Percentiles rank a stretch among this genome's conserved stretches.
Conservation (phyloP, 2,888 invertebrate species). For the Diaperis boleti region DNA sequence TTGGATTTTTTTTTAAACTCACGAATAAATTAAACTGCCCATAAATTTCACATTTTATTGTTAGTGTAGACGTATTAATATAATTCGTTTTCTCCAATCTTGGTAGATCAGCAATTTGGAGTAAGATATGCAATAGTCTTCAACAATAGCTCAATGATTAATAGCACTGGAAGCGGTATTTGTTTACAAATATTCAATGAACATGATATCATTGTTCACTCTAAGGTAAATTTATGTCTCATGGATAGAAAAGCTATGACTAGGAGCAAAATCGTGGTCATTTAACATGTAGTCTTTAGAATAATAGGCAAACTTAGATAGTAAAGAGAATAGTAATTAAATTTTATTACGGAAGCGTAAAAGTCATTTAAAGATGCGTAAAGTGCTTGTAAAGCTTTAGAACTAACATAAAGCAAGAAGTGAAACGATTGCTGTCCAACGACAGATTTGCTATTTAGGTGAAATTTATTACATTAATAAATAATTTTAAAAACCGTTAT, state of each 20-base stretch:
- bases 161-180: constrained; percentile 9
- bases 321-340: too few relatives aligned
- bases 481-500: too few relatives aligned
- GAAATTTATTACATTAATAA: too few relatives aligned
- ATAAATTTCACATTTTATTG: constrained; percentile 26
- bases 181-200: constrained; percentile 8
- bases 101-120: background rate
- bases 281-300: background rate
- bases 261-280: background rate
- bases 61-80: background rate
- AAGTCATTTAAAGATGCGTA: too few relatives aligned
- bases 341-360: too few relatives aligned
- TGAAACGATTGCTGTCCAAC: too few relatives aligned
- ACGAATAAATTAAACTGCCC: constrained; percentile 27
- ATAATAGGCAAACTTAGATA: too few relatives aligned
- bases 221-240: constrained; percentile 1
- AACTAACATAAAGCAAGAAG: too few relatives aligned
- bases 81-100: constrained; percentile 1
- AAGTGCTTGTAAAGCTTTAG: too few relatives aligned
- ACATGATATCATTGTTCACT: constrained; percentile 9
- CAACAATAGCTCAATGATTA: constrained; percentile 2
- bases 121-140: too few relatives aligned
- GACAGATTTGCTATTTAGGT: too few relatives aligned
- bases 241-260: too few relatives aligned
- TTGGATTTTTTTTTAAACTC: constrained; percentile 28